Base-by-base conservation (phyloP, 37 sponge, comb jelly and placozoan genomes). In the Theonella swinhoei region DNA sequence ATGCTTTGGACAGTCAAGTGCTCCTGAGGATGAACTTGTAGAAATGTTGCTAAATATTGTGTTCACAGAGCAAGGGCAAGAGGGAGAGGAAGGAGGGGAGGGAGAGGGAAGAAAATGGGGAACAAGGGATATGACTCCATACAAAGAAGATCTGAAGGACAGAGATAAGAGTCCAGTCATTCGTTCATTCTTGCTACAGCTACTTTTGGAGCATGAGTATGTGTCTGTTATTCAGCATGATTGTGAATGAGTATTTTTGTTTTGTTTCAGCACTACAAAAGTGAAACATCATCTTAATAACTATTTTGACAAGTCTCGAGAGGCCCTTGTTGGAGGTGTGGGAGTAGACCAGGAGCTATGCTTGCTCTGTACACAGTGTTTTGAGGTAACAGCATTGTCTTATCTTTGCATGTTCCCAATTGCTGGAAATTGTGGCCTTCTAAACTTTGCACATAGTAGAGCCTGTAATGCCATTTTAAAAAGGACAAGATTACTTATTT, bases 111-210 rank as follows among this genome's bases (percentile, higher is more conserved):
- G 30, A 65, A 26, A 20, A 23, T 58, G 40, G n/a, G 68, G 64
- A 38, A 88, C 89, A 64, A 68, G 62, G 36, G 66, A 83, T 28
- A 64, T 91, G 63, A 87, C 84, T 41, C 80, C 85, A 17, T 83
- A 67, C 62, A 33, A 64, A 3, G 60, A 78, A 36, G 80, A 26
- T 7, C 42, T 47, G 7, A n/a, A n/a, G n/a, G n/a, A 62, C 28
- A 24, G 35, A 68, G 92, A 91, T 80, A 43, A 79, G 1, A 39
- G 31, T 26, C 92, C 88, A 28, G 78, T 80, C 4, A 69, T 91
- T 24, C 60, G 92, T 75, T 91, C 92, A 4, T 72, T 85, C 17
- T 68, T 92, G 26, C 78, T 92, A 3, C 85, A 88, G 62, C 72
- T 92, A 28, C 80, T 92, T 4, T 36, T 92, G 62, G 70, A 70